phyloP scores from a whole-genome alignment of 2,797 vertebrate genomes.

The Coracias cyanogaster region DNA sequence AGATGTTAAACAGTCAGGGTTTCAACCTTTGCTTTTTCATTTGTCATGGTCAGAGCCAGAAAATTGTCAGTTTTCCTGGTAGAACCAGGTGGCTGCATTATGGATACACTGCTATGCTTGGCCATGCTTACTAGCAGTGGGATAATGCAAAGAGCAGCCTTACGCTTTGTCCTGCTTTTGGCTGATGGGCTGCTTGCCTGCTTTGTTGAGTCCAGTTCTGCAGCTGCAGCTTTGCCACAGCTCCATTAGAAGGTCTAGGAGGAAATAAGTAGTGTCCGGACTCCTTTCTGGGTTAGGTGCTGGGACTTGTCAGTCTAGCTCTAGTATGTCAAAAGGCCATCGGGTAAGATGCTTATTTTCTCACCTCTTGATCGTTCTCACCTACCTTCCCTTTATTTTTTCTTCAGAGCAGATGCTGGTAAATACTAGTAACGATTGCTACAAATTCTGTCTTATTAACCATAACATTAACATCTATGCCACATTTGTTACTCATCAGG shows the following conservation, averaged over 20 bases:
- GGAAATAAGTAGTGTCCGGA: not conserved
- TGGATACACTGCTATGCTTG: fast-evolving
- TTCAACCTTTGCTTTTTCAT: not conserved
- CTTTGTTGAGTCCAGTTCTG: not conserved
- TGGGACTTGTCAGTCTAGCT: not conserved
- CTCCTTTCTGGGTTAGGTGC: not conserved
- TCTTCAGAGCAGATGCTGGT: not conserved
- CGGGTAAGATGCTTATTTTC: not conserved
- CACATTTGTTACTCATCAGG: not conserved
- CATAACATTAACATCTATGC: not conserved
- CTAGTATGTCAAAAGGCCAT: not conserved
- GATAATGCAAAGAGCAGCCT: not conserved
- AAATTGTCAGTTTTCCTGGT: not conserved
- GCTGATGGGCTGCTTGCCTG: not conserved
- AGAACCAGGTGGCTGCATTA: not conserved
- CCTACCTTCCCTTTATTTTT: not conserved
- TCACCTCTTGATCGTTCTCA: not conserved
- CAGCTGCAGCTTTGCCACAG: not conserved
- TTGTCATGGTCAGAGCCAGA: not conserved
- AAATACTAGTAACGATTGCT: not conserved
- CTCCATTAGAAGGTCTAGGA: not conserved
- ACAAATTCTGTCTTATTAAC: not conserved
- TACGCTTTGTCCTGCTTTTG: not conserved
- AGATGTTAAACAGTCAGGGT: not conserved
- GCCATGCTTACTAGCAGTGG: fast-evolving